A percentile compares a stretch with the other conserved stretches of the same genome.
phyloP scores from a whole-genome alignment of 1,140 invertebrate genomes.

The Drosophila orosa region DNA sequence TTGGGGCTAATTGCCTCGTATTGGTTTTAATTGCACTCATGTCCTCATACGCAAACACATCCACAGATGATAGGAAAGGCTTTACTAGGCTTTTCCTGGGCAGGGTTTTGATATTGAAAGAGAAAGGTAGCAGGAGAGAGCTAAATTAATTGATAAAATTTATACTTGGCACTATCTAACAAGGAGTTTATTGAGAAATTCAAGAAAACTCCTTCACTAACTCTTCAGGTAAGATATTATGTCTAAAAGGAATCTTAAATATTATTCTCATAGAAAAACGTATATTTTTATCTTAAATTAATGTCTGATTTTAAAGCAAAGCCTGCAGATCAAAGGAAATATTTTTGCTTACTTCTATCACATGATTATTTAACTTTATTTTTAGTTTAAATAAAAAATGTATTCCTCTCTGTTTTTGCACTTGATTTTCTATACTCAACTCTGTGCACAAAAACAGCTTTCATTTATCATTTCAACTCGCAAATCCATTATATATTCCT shows the following conservation, averaged over 20 bases:
- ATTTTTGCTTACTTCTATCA: not conserved
- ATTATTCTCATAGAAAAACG: too few relatives aligned
- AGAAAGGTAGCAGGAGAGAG: not conserved
- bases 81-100: not conserved
- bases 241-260: too few relatives aligned
- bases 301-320: too few relatives aligned
- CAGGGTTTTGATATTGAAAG: not conserved
- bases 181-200: too few relatives aligned
- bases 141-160: too few relatives aligned
- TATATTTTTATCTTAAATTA: too few relatives aligned
- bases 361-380: not conserved
- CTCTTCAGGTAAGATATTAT: too few relatives aligned
- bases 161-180: too few relatives aligned
- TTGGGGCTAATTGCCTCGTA: constrained; percentile 65
- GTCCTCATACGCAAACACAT: constrained; percentile 13
- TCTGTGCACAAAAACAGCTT: constrained; percentile 18
- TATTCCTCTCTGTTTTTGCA: not conserved
- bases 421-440: not conserved
- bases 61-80: constrained; percentile 19
- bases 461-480: constrained; percentile 30
- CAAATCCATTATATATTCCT: constrained; percentile 50
- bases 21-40: constrained; percentile 46
- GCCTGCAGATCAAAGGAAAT: too few relatives aligned
- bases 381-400: not conserved
- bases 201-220: too few relatives aligned